phyloP scores from a whole-genome alignment of 2,797 vertebrate genomes.

The Diceros bicornis region DNA sequence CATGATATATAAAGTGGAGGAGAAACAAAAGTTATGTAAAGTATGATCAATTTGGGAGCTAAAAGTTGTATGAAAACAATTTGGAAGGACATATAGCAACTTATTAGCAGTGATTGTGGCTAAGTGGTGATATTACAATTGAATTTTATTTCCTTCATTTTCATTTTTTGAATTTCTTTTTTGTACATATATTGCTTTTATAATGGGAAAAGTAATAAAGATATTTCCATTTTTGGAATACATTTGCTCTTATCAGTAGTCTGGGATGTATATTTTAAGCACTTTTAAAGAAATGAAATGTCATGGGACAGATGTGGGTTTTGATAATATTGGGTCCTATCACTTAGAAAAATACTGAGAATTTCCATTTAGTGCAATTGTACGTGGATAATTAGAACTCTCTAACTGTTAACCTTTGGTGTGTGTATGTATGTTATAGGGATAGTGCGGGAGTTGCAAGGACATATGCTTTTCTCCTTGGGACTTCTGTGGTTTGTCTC shows the following conservation, averaged over 20 bases:
- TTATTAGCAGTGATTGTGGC: not conserved
- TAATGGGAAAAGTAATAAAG: constrained; percentile 17
- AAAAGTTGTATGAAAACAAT: not conserved
- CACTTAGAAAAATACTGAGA: not conserved
- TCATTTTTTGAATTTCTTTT: not conserved
- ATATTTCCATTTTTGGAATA: not conserved
- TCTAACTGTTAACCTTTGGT: not conserved
- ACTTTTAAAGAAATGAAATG: constrained; percentile 27
- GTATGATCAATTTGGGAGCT: not conserved
- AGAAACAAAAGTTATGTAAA: not conserved
- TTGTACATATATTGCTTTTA: not conserved
- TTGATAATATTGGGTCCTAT: not conserved
- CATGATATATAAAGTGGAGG: not conserved
- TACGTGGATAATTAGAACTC: not conserved
- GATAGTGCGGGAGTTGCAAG: not conserved
- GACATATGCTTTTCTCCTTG: not conserved
- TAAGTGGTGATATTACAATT: not conserved
- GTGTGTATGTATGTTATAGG: not conserved
- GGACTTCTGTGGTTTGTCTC: not conserved
- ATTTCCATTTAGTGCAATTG: not conserved
- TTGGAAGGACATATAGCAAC: not conserved
- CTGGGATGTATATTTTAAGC: not conserved
- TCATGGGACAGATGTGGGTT: not conserved
- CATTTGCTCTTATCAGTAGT: not conserved
- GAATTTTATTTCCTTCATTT: constrained; percentile 24